phyloP scores from a whole-genome alignment of 2,888 invertebrate genomes.

The Platycheirus rosarum region DNA sequence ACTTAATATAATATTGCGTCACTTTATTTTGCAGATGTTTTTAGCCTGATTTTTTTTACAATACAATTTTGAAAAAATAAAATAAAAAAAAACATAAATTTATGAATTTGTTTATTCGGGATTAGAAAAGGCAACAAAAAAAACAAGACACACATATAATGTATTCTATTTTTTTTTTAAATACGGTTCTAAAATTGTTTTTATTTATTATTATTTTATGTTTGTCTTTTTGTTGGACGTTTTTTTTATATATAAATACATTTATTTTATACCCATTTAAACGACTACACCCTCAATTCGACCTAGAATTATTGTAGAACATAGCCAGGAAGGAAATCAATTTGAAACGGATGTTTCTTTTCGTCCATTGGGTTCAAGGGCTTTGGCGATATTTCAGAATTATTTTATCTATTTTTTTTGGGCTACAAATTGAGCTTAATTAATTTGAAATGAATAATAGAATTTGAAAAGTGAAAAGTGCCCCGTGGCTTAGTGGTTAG shows the following conservation, averaged over 20 bases:
- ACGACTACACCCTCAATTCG: neutral
- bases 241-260: too few species aligned
- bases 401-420: too few species aligned
- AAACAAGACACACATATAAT: neutral
- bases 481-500: too few species aligned
- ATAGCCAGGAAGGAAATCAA: conserved; percentile 23
- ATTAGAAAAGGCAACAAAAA: neutral
- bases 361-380: conserved; percentile 11
- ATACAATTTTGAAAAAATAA: neutral
- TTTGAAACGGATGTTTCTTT: conserved; percentile 15
- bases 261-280: neutral
- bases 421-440: too few species aligned
- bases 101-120: conserved; percentile 17
- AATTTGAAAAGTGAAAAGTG: too few species aligned
- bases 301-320: conserved; percentile 4
- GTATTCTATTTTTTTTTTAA: neutral
- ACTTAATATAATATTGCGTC: conserved; percentile 52
- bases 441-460: too few species aligned
- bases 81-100: conserved; percentile 1
- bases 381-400: neutral
- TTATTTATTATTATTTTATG: conserved; percentile 15
- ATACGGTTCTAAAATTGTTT: neutral
- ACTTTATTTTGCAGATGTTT: conserved; percentile 46
- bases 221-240: neutral
- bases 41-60: conserved; percentile 50